phyloP scores from a whole-genome alignment of 1,140 invertebrate species.

The Drosophila funebris region DNA sequence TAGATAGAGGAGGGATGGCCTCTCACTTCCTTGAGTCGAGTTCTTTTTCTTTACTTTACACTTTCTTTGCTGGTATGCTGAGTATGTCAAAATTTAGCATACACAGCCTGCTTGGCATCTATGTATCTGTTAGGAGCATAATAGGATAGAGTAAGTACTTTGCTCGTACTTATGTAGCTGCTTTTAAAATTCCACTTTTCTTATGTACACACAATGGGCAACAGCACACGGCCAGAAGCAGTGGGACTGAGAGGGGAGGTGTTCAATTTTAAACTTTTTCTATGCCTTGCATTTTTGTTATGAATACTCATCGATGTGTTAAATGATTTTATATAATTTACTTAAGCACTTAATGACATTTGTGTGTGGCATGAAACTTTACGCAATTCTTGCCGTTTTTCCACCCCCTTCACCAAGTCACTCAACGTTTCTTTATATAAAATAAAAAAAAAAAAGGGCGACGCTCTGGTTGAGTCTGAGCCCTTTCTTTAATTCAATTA shows the following conservation, averaged over 20 bases:
- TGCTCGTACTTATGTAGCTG: constrained; percentile 3
- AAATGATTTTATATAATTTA: constrained; percentile 78
- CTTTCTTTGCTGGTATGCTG: not conserved
- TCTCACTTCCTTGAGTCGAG: not conserved
- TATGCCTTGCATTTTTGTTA: constrained; percentile 13
- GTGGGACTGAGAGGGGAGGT: no score
- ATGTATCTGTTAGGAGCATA: not conserved
- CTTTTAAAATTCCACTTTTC: constrained; percentile 54
- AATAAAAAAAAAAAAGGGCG: constrained; percentile 45
- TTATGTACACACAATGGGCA: constrained; percentile 2
- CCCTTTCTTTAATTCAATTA: constrained; percentile 73
- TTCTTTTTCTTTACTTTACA: not conserved
- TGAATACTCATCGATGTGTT: constrained; percentile 51
- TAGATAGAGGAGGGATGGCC: not conserved
- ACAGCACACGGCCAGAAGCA: not conserved
- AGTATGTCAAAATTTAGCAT: not conserved
- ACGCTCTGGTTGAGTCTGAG: constrained; percentile 34
- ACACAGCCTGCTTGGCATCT: constrained; percentile 1
- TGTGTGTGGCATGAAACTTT: constrained; percentile 55
- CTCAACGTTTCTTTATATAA: constrained; percentile 51
- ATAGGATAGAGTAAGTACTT: not conserved
- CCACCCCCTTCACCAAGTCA: no score
- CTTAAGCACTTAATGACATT: constrained; percentile 72
- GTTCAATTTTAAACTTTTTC: not conserved
- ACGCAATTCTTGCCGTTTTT: constrained; percentile 59